phyloP scores from a whole-genome alignment of 2,113 vertebrate genomes.

The Lota lota region DNA sequence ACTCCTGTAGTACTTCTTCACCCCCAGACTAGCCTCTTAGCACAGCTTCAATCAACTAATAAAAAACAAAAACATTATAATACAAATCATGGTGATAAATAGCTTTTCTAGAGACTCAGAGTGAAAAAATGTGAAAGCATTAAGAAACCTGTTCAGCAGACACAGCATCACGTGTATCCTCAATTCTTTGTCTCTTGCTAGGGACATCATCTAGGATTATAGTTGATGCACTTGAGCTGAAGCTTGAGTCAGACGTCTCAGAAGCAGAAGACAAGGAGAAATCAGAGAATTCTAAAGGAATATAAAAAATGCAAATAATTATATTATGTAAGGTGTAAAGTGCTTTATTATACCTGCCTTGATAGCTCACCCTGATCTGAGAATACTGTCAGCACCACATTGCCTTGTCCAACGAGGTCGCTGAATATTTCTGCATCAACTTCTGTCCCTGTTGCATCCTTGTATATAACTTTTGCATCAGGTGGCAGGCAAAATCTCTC shows the following conservation, averaged over 20 bases:
- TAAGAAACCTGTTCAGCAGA: conserved; percentile 20
- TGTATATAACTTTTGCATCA: conserved; percentile 27
- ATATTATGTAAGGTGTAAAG: conserved; percentile 8
- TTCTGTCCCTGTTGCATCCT: conserved; percentile 34
- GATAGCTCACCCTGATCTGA: conserved; percentile 15
- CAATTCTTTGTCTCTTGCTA: conserved; percentile 11
- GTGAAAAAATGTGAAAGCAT: background rate
- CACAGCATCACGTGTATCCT: background rate
- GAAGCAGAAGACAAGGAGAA: conserved; percentile 9
- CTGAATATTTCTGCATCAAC: conserved; percentile 37
- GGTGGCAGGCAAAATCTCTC: conserved; percentile 36
- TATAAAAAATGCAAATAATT: background rate
- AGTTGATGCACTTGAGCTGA: conserved; percentile 27
- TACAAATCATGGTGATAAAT: conserved; percentile 1
- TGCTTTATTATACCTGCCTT: conserved; percentile 8
- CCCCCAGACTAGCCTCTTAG: conserved; percentile 24
- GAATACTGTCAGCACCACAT: conserved; percentile 32
- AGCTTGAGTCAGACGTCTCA: conserved; percentile 30
- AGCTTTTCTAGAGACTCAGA: background rate
- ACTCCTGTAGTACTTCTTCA: conserved; percentile 28
- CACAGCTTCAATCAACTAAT: conserved; percentile 26
- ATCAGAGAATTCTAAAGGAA: conserved; percentile 17
- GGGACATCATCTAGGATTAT: conserved; percentile 10
- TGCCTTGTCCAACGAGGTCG: conserved; percentile 25
- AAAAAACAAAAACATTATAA: conserved; percentile 6